Evolutionary conservation across 2,113 vertebrate genomes (phyloP).

Genomic region (Pelecanus crispus): DNA sequence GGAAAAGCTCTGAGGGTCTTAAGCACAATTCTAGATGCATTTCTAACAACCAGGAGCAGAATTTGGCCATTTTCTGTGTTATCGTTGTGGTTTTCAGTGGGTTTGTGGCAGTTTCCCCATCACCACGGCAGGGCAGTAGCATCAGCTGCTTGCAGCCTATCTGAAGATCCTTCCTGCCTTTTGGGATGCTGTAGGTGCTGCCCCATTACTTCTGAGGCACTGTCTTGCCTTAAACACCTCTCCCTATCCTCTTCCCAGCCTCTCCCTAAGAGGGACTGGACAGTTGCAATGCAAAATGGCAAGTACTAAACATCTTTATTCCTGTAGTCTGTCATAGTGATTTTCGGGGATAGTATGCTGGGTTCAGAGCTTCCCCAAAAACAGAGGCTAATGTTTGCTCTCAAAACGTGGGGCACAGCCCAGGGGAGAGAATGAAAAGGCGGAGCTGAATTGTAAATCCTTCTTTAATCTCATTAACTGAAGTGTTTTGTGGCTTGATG

Average conservation of each 20-base stretch:
- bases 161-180: background rate
- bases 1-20: background rate
- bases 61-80: background rate
- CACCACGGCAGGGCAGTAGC: too few relatives aligned
- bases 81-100: background rate
- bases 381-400: background rate
- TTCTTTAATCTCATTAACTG: slow-evolving; percentile 4
- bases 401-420: background rate
- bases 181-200: background rate
- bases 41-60: background rate
- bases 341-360: background rate
- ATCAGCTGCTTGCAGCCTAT: background rate
- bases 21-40: background rate
- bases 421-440: background rate
- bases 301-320: background rate
- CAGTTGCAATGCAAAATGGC: background rate
- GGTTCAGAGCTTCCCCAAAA: background rate
- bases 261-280: background rate
- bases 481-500: background rate
- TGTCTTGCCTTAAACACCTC: background rate
- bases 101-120: background rate
- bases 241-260: background rate
- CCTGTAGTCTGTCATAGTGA: too few relatives aligned
- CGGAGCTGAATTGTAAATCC: background rate
- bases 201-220: background rate